Conservation (phyloP, 2,888 invertebrate species). For the Microdon myrmicae region DNA sequence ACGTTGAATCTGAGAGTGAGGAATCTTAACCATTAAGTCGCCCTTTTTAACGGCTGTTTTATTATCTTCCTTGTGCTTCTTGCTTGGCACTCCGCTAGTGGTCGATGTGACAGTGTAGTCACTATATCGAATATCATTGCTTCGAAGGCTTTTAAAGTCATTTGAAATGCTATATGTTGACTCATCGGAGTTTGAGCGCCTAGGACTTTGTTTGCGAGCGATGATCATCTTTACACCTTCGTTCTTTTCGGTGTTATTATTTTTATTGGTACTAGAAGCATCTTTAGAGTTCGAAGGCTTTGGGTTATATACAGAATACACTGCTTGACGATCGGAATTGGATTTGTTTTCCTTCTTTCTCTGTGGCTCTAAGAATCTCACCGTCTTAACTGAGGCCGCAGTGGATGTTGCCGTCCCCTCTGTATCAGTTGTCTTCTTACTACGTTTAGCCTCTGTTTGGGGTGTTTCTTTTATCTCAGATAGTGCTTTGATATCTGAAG, state of each 20-base stretch:
- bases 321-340: slow-evolving; percentile 55
- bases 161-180: slow-evolving; percentile 54
- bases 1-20: slow-evolving; percentile 60
- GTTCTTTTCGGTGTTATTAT: slow-evolving; percentile 51
- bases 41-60: slow-evolving; percentile 55
- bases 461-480: slow-evolving; percentile 31
- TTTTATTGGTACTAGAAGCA: slow-evolving; percentile 12
- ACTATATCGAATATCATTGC: slow-evolving; percentile 65
- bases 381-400: slow-evolving; percentile 20
- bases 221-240: slow-evolving; percentile 58
- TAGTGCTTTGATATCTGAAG: slow-evolving; percentile 18
- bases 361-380: slow-evolving; percentile 24
- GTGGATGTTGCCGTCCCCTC: slow-evolving; percentile 35
- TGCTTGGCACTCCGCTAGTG: slow-evolving; percentile 33
- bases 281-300: slow-evolving; percentile 29
- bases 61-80: slow-evolving; percentile 40
- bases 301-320: slow-evolving; percentile 53
- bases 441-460: slow-evolving; percentile 50
- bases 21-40: slow-evolving; percentile 65
- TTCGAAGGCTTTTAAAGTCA: slow-evolving; percentile 65
- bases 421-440: slow-evolving; percentile 34
- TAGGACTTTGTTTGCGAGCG: slow-evolving; percentile 56
- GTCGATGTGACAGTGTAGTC: slow-evolving; percentile 58
- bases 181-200: slow-evolving; percentile 47
- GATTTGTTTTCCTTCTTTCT: slow-evolving; percentile 32